Evolutionary conservation across 2,113 vertebrate genomes (phyloP).

Genomic region (Falcunculus frontatus): DNA sequence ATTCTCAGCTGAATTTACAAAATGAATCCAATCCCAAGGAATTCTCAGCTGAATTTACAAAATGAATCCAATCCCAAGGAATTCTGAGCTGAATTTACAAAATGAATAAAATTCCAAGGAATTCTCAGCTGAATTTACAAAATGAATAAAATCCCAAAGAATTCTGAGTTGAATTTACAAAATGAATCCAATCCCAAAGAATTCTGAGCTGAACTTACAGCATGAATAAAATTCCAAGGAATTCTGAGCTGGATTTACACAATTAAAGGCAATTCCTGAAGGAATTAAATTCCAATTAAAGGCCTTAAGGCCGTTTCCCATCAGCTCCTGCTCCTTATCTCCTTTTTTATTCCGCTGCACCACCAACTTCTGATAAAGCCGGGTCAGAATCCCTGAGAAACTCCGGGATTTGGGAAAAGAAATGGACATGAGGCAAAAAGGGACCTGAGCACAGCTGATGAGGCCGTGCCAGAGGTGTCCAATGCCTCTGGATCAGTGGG

Average conservation of each 20-base stretch:
- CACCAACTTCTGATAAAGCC: neutral
- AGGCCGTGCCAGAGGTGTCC: neutral
- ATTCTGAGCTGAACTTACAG: neutral
- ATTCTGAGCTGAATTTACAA: neutral
- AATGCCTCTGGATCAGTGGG: fast-evolving
- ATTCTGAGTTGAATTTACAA: neutral
- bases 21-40: fast-evolving
- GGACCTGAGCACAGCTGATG: neutral
- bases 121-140: neutral
- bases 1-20: neutral
- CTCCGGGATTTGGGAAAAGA: neutral
- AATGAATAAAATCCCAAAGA: neutral
- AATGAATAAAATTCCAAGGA: fast-evolving
- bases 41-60: neutral
- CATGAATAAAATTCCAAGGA: fast-evolving
- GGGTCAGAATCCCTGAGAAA: neutral
- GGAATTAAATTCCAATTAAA: neutral
- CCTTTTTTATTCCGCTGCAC: neutral
- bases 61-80: fast-evolving
- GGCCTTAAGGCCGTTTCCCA: neutral
- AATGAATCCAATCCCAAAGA: fast-evolving
- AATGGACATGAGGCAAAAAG: neutral
- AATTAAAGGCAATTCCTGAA: neutral
- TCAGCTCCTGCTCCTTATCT: neutral
- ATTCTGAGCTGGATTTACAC: neutral